Conservation (phyloP, 1,140 invertebrate genomes). For the Pygmarrhopalites habei region DNA sequence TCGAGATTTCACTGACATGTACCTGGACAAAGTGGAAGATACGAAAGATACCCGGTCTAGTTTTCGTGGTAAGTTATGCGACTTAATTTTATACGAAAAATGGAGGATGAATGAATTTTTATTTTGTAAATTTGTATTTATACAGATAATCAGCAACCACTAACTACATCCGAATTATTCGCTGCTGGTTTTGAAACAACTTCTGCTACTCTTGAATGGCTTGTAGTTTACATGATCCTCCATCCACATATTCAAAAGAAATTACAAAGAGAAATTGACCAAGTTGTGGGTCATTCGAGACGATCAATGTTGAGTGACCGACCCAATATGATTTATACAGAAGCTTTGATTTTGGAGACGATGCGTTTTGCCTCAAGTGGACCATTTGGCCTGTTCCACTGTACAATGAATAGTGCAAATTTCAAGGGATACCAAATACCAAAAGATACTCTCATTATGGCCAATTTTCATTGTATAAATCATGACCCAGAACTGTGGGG, state of each 20-base stretch:
- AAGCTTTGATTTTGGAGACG: slow-evolving; percentile 65
- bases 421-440: slow-evolving; percentile 26
- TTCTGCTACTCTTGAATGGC: slow-evolving; percentile 44
- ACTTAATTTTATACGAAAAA: neutral
- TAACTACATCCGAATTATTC: too few species aligned
- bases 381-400: slow-evolving; percentile 49
- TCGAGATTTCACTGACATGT: slow-evolving; percentile 22
- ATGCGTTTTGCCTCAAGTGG: slow-evolving; percentile 67
- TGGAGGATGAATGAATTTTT: too few species aligned
- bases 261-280: slow-evolving; percentile 43
- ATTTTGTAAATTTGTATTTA: too few species aligned
- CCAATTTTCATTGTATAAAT: slow-evolving; percentile 67
- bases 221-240: slow-evolving; percentile 43
- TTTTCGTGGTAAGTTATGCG: slow-evolving; percentile 13
- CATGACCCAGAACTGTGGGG: slow-evolving; percentile 61
- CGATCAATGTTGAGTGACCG: slow-evolving; percentile 12
- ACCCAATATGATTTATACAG: slow-evolving; percentile 62
- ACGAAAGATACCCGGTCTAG: slow-evolving; percentile 17
- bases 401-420: slow-evolving; percentile 8
- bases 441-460: slow-evolving; percentile 58
- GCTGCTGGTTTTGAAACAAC: slow-evolving; percentile 41
- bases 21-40: slow-evolving; percentile 18
- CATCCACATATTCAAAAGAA: slow-evolving; percentile 44
- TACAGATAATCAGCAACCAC: too few species aligned
- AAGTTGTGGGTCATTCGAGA: slow-evolving; percentile 39